A percentile compares a stretch with the other conserved stretches of the same genome.
These are phyloP conservation scores for Corythaeola cristata DNA, from an alignment of 2,113 vertebrate species.

Conservation along the genomic window DNA sequence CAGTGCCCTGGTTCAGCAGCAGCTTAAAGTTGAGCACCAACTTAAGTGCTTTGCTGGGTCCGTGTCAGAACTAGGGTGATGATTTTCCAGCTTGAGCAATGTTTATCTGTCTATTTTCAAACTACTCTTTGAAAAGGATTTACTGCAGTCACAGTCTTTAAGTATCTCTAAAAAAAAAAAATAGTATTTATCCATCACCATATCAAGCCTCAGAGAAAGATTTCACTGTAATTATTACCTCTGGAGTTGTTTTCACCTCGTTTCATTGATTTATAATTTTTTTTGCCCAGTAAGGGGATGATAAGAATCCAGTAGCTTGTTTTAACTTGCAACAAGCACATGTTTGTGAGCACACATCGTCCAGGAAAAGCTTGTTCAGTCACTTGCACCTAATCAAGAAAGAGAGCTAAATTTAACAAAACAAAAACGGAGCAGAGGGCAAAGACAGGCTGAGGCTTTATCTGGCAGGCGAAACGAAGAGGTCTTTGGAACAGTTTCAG, in stretches of 20 bases:
- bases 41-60: neutral
- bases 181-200: neutral
- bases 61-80: neutral
- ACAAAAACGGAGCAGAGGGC: neutral
- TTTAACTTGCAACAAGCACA: neutral
- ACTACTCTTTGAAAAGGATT: neutral
- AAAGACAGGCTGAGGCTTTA: neutral
- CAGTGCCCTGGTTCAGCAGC: neutral
- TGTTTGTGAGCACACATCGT: neutral
- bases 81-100: neutral
- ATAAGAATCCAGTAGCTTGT: neutral
- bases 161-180: neutral
- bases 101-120: neutral
- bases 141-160: neutral
- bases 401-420: constrained; percentile 24
- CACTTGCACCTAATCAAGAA: constrained; percentile 1
- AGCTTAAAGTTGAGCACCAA: neutral
- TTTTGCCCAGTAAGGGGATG: neutral
- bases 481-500: neutral
- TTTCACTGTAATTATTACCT: neutral
- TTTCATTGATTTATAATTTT: neutral
- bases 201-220: neutral
- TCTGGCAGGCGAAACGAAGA: neutral
- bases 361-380: neutral
- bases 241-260: neutral